These are phyloP conservation scores for Atta colombica DNA, from an alignment of 1,140 invertebrate genomes.

Conservation along the genomic window DNA sequence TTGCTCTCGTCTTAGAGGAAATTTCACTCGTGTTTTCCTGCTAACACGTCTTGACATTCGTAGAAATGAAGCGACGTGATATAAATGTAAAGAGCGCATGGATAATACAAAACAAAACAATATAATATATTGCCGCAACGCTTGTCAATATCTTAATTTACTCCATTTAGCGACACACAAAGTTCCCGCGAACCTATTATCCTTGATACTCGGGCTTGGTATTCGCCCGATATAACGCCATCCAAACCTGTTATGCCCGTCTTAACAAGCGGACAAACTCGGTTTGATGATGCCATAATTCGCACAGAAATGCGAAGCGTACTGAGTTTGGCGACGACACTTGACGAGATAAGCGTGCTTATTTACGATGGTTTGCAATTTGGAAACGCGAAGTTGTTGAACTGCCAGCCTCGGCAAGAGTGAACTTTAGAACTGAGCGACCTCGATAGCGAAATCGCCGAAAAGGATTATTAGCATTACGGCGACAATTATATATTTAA, in stretches of 20 bases:
- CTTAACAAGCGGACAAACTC: conserved; percentile 55
- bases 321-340: conserved; percentile 57
- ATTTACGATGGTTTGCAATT: conserved; percentile 58
- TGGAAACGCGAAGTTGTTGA: conserved; percentile 62
- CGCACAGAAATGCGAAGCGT: conserved; percentile 35
- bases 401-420: conserved; percentile 20
- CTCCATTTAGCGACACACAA: conserved; percentile 36
- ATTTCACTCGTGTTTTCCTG: conserved; percentile 12
- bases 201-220: neutral
- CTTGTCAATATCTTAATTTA: conserved; percentile 55
- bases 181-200: conserved; percentile 33
- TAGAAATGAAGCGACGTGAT: conserved; percentile 31
- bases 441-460: neutral
- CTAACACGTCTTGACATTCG: conserved; percentile 19
- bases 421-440: conserved; percentile 15
- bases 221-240: conserved; percentile 2
- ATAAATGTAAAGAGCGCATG: conserved; percentile 17
- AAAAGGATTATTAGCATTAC: conserved; percentile 19
- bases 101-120: conserved; percentile 24
- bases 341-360: conserved; percentile 64
- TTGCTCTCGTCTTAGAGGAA: conserved; percentile 40
- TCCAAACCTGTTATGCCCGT: conserved; percentile 1
- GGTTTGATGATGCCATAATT: conserved; percentile 63
- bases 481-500: neutral
- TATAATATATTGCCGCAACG: conserved; percentile 16